These are phyloP conservation scores for Salpingus planirostris DNA, from an alignment of 2,888 invertebrate genomes.

Conservation along the genomic window DNA sequence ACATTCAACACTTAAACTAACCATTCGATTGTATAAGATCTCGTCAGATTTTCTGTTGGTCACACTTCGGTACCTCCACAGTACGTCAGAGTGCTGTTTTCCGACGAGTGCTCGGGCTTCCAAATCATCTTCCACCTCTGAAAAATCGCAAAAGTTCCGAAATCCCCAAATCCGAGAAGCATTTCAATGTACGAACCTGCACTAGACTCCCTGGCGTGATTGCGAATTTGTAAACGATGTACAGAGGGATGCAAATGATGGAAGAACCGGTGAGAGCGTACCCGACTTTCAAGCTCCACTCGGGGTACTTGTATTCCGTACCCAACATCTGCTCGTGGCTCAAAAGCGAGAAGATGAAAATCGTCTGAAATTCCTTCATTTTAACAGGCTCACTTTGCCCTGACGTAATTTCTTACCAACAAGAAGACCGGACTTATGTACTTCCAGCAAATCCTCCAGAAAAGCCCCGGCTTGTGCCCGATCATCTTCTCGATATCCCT, in stretches of 20 bases:
- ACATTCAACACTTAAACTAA: slow-evolving; percentile 29
- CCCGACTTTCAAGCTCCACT: slow-evolving; percentile 73
- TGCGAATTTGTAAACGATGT: slow-evolving; percentile 68
- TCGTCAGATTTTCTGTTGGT: slow-evolving; percentile 36
- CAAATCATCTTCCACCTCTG: slow-evolving; percentile 45
- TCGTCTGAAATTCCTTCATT: slow-evolving; percentile 43
- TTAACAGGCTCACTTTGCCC: too few species aligned
- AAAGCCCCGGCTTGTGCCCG: slow-evolving; percentile 65
- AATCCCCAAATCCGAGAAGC: too few species aligned
- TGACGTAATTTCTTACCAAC: slow-evolving; percentile 49
- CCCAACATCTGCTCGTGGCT: slow-evolving; percentile 74
- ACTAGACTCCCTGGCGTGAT: slow-evolving; percentile 56
- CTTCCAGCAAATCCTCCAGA: slow-evolving; percentile 81
- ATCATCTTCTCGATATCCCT: slow-evolving; percentile 76
- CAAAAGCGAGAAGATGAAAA: slow-evolving; percentile 75
- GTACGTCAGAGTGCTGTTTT: slow-evolving; percentile 41
- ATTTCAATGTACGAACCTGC: too few species aligned
- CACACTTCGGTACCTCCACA: slow-evolving; percentile 47
- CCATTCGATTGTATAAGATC: slow-evolving; percentile 40
- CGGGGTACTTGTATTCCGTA: slow-evolving; percentile 64
- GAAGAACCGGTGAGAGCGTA: slow-evolving; percentile 79
- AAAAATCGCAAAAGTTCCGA: slow-evolving; percentile 19
- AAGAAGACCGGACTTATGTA: slow-evolving; percentile 80
- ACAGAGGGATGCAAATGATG: slow-evolving; percentile 75
- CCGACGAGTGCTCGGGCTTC: slow-evolving; percentile 42